phyloP scores from a whole-genome alignment of 1,140 invertebrate genomes.

The Nautilus pompilius region DNA sequence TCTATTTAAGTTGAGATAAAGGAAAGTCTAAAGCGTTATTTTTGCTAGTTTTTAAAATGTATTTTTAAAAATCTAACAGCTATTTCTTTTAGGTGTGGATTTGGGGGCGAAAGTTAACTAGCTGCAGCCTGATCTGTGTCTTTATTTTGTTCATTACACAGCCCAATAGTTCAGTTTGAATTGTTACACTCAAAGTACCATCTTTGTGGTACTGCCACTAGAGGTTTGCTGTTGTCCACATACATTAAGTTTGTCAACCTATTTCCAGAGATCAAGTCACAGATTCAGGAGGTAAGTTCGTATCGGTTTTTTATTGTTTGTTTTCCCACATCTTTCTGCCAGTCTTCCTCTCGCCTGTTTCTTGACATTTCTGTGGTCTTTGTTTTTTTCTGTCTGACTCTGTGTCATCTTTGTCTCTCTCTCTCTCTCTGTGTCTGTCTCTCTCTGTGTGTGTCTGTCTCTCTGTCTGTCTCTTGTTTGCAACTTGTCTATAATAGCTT shows the following conservation, averaged over 20 bases:
- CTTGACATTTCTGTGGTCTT: background rate
- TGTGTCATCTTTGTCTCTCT: background rate
- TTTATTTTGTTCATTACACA: too few species aligned
- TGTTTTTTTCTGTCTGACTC: background rate
- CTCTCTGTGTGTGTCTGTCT: too few species aligned
- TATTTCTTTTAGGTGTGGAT: too few species aligned
- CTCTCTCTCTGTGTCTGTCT: background rate
- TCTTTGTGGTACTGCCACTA: slow-evolving; percentile 92
- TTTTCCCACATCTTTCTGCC: background rate
- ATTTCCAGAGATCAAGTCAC: slow-evolving; percentile 95
- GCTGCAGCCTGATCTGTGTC: too few species aligned
- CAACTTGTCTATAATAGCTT: too few species aligned
- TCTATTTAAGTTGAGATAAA: too few species aligned
- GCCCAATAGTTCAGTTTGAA: slow-evolving; percentile 93
- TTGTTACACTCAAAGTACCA: slow-evolving; percentile 93
- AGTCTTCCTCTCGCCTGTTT: background rate
- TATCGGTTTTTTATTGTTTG: too few species aligned
- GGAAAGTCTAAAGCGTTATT: too few species aligned
- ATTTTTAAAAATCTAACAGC: too few species aligned
- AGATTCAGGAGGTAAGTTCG: slow-evolving; percentile 86
- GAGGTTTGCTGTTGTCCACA: slow-evolving; percentile 92
- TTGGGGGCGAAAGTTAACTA: too few species aligned
- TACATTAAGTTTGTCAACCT: slow-evolving; percentile 99
- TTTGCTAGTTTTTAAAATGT: too few species aligned
- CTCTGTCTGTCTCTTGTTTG: too few species aligned